Percentiles rank a stretch among this genome's conserved stretches.
These are phyloP conservation scores for Butorides virescens DNA, from an alignment of 2,113 vertebrate species.

Conservation along the genomic window DNA sequence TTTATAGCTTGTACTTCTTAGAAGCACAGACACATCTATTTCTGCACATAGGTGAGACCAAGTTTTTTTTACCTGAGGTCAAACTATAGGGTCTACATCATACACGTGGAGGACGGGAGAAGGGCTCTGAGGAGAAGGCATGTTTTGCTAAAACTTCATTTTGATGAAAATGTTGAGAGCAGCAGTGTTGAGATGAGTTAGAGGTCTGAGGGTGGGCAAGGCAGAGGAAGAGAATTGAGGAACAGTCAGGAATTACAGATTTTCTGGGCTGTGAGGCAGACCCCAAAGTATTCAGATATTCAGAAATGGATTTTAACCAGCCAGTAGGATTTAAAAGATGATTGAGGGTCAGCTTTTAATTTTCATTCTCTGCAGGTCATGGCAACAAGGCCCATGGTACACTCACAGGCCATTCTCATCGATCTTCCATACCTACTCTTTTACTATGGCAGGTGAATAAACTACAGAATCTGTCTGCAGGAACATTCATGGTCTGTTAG, in stretches of 20 bases:
- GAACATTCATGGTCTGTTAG: conserved; percentile 53
- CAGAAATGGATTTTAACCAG: background rate
- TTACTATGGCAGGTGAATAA: conserved; percentile 45
- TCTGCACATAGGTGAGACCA: background rate
- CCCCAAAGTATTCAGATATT: background rate
- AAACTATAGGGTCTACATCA: background rate
- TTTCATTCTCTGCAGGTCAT: conserved; percentile 10
- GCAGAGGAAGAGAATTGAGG: background rate
- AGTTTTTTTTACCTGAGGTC: background rate
- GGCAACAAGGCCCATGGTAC: background rate
- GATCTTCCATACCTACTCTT: conserved; percentile 17
- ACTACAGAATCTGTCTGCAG: background rate
- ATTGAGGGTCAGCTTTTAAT: background rate
- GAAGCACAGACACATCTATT: background rate
- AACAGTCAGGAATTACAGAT: background rate
- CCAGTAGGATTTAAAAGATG: background rate
- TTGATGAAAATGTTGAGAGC: background rate
- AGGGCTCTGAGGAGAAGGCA: background rate
- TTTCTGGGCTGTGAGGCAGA: background rate
- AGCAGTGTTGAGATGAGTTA: background rate
- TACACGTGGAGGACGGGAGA: background rate
- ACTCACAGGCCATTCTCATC: conserved; percentile 40
- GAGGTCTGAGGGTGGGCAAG: background rate
- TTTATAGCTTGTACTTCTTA: background rate
- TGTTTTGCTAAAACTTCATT: background rate